Conservation (phyloP, 2,888 invertebrate genomes). For the Taphrorychus bicolor region DNA sequence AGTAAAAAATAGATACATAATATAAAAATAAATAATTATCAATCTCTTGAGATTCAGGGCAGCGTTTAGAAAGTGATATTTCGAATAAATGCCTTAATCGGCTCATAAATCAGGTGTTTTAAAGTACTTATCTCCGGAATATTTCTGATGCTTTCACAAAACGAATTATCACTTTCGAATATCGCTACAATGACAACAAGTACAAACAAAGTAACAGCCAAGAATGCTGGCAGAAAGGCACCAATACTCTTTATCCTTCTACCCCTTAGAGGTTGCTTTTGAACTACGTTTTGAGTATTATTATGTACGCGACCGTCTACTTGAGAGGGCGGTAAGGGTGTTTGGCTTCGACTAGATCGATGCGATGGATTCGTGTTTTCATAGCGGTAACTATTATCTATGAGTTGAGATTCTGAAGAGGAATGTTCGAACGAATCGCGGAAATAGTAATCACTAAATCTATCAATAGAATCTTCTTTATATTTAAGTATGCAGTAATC, state of each 20-base stretch:
- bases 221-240: slow-evolving; percentile 79
- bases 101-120: slow-evolving; percentile 82
- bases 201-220: slow-evolving; percentile 75
- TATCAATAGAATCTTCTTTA: slow-evolving; percentile 60
- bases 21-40: neutral
- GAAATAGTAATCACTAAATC: slow-evolving; percentile 72
- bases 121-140: slow-evolving; percentile 80
- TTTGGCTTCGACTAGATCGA: slow-evolving; percentile 62
- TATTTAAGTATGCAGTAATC: slow-evolving; percentile 34
- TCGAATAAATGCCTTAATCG: slow-evolving; percentile 74
- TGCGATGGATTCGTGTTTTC: slow-evolving; percentile 59
- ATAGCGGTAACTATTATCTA: slow-evolving; percentile 60
- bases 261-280: slow-evolving; percentile 49
- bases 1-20: no score
- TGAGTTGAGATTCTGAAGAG: slow-evolving; percentile 76
- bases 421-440: slow-evolving; percentile 82
- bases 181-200: slow-evolving; percentile 73
- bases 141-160: slow-evolving; percentile 72
- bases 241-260: slow-evolving; percentile 71
- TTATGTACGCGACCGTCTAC: slow-evolving; percentile 56
- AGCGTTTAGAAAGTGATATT: slow-evolving; percentile 7
- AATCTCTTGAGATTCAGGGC: neutral
- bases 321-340: slow-evolving; percentile 58
- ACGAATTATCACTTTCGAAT: slow-evolving; percentile 80
- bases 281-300: slow-evolving; percentile 40